Evolutionary conservation across 2,113 vertebrate species (phyloP).

Genomic region (Cromileptes altivelis): DNA sequence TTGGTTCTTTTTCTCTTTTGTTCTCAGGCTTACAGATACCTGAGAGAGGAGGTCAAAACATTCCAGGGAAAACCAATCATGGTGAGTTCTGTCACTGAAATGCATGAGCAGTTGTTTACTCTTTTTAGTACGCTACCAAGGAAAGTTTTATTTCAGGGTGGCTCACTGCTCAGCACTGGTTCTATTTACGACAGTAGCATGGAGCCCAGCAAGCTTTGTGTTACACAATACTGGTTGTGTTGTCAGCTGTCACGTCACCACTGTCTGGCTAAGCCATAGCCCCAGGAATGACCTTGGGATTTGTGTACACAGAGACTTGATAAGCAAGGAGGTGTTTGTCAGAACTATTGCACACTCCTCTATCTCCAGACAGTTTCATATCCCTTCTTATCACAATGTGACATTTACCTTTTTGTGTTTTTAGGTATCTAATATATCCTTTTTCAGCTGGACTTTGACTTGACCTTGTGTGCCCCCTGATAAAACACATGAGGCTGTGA

Average conservation of each 20-base stretch:
- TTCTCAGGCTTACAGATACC: slow-evolving; percentile 93
- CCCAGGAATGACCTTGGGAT: slow-evolving; percentile 40
- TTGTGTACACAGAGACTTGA: slow-evolving; percentile 40
- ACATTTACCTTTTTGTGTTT: slow-evolving; percentile 46
- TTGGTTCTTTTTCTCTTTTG: slow-evolving; percentile 12
- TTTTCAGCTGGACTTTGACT: slow-evolving; percentile 32
- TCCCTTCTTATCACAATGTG: slow-evolving; percentile 27
- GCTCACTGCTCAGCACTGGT: background rate
- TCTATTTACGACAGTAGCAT: background rate
- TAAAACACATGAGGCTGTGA: background rate
- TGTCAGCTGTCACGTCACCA: slow-evolving; percentile 2
- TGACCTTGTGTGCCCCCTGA: slow-evolving; percentile 14
- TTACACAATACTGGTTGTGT: slow-evolving; percentile 17
- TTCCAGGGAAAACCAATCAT: slow-evolving; percentile 99
- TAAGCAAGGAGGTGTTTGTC: slow-evolving; percentile 29
- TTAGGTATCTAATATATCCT: background rate
- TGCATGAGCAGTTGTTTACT: background rate
- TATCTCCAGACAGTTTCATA: slow-evolving; percentile 33
- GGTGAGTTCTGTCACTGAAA: slow-evolving; percentile 84
- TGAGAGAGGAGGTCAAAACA: slow-evolving; percentile 98
- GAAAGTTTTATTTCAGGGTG: background rate
- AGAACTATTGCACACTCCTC: background rate
- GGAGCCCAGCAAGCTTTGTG: background rate
- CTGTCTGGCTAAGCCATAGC: slow-evolving; percentile 3
- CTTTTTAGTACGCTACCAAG: background rate